phyloP scores from a whole-genome alignment of 64 coral and sea anemone species.

The Montipora cactus region DNA sequence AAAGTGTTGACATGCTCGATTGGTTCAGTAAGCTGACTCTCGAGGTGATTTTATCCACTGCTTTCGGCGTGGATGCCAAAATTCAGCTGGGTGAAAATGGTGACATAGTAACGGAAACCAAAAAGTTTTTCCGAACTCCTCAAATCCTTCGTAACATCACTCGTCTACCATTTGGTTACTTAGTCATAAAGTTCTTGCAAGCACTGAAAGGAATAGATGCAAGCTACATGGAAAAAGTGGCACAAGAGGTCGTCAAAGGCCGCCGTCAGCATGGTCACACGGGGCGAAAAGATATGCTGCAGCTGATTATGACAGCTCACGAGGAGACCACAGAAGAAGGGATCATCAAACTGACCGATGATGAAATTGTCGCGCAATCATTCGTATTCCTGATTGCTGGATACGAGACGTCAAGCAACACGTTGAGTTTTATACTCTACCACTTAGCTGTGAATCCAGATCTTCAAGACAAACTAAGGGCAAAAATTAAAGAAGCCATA shows the following conservation, averaged over 20 bases:
- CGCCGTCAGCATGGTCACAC: conserved; percentile 10
- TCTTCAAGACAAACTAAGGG: conserved; percentile 58
- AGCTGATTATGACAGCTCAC: conserved; percentile 58
- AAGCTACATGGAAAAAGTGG: conserved; percentile 25
- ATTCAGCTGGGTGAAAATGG: conserved; percentile 42
- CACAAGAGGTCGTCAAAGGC: conserved; percentile 23
- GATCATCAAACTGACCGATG: conserved; percentile 48
- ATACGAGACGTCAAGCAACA: conserved; percentile 69
- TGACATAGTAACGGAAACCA: neutral
- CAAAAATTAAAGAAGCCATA: conserved; percentile 13
- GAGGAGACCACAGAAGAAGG: conserved; percentile 23
- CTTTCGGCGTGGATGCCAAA: conserved; percentile 70
- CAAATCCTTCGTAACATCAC: neutral
- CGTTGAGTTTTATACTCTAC: conserved; percentile 46
- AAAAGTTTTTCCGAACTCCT: neutral
- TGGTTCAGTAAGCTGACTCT: conserved; percentile 68
- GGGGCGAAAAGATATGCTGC: conserved; percentile 51
- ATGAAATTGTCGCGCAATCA: conserved; percentile 65
- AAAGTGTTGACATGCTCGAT: conserved; percentile 67
- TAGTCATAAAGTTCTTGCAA: neutral
- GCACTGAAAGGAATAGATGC: neutral
- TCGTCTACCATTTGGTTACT: conserved; percentile 4
- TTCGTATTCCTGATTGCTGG: conserved; percentile 61
- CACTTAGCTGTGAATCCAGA: conserved; percentile 51
- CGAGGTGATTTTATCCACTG: conserved; percentile 69